These are phyloP conservation scores for Julus scanicus DNA, from an alignment of 2,888 invertebrate species.

Conservation along the genomic window DNA sequence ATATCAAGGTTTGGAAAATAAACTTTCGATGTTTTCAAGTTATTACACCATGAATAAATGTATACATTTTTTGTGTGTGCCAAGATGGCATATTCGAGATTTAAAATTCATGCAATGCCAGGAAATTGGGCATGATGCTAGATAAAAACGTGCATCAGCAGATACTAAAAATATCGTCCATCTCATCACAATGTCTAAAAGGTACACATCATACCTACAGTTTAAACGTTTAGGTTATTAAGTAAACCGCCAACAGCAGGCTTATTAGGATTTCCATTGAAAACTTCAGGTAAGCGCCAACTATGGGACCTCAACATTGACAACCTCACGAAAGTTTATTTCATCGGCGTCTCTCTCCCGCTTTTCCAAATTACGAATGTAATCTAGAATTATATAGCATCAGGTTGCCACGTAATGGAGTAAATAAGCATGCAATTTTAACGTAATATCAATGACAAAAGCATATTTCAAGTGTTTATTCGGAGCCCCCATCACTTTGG, in stretches of 20 bases:
- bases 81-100: no score
- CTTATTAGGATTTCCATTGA: not conserved
- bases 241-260: not conserved
- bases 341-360: not conserved
- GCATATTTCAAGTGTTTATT: not conserved
- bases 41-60: no score
- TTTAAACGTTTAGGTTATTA: not conserved
- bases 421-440: not conserved
- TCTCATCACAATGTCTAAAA: no score
- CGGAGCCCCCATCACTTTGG: slow-evolving; percentile 6
- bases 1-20: no score
- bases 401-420: not conserved
- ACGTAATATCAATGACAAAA: not conserved
- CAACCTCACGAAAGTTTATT: not conserved
- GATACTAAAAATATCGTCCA: no score
- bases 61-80: no score
- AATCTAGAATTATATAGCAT: not conserved
- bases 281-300: slow-evolving; percentile 14
- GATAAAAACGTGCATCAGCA: no score
- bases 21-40: no score
- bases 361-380: not conserved
- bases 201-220: not conserved
- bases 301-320: not conserved
- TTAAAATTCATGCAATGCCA: no score
- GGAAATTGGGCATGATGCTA: no score